These are phyloP conservation scores for Xiphorhynchus elegans DNA, from an alignment of 2,113 vertebrate species.

Conservation along the genomic window DNA sequence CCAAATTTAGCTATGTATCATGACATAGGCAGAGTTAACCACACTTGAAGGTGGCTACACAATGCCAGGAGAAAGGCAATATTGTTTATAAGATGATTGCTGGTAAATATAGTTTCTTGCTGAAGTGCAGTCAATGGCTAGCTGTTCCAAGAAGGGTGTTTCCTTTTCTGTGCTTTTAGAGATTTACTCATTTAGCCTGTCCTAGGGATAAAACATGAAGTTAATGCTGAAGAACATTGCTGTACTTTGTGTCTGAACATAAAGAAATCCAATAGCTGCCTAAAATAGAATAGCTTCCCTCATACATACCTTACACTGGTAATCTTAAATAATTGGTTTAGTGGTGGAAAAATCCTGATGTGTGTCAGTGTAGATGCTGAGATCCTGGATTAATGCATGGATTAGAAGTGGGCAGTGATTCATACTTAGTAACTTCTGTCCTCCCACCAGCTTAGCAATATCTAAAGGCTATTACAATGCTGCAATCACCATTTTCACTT, in stretches of 20 bases:
- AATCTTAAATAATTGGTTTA: neutral
- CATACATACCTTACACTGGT: neutral
- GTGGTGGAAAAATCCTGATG: neutral
- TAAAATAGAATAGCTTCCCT: neutral
- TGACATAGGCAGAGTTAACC: neutral
- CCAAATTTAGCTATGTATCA: neutral
- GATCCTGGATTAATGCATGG: neutral
- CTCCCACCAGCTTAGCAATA: neutral
- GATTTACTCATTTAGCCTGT: neutral
- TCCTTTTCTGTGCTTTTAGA: neutral
- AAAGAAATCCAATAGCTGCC: neutral
- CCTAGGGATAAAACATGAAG: neutral
- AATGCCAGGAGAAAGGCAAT: neutral
- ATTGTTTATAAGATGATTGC: neutral
- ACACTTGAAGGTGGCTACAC: neutral
- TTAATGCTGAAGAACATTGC: neutral
- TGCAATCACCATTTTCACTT: neutral
- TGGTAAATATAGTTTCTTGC: neutral
- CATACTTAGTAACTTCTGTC: neutral
- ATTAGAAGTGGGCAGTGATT: neutral
- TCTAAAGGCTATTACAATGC: neutral
- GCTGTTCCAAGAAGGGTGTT: neutral
- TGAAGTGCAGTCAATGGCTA: neutral
- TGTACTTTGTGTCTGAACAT: neutral
- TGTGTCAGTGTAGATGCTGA: neutral